These are phyloP conservation scores for Trochalopteron elliotii DNA, from an alignment of 2,113 vertebrate species.

Conservation along the genomic window DNA sequence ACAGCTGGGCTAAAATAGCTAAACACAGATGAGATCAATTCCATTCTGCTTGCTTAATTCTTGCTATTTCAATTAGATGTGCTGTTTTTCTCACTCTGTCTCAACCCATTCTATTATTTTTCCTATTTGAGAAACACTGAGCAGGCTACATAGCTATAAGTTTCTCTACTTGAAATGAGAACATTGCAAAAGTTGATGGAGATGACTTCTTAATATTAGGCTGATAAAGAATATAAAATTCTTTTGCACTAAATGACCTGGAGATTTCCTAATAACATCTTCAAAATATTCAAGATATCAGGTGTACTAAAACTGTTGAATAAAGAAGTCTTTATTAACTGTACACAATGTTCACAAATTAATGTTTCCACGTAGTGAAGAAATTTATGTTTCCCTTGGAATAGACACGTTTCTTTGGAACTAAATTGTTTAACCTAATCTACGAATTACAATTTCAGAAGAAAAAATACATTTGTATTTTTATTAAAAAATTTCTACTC, in stretches of 20 bases:
- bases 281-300: not conserved
- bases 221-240: not conserved
- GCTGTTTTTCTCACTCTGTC: not conserved
- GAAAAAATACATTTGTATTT: not conserved
- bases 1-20: not conserved
- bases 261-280: not conserved
- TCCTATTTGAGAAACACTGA: not conserved
- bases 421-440: not conserved
- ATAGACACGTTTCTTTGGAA: not conserved
- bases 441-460: not conserved
- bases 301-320: not conserved
- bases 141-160: not conserved
- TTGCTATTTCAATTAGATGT: not conserved
- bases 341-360: not conserved
- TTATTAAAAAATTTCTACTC: not conserved
- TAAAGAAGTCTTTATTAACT: not conserved
- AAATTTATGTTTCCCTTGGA: not conserved
- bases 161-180: not conserved
- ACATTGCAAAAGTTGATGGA: not conserved
- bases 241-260: not conserved
- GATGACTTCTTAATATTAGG: not conserved
- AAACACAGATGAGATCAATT: conserved; percentile 2
- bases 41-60: not conserved
- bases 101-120: conserved; percentile 19
- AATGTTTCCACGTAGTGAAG: not conserved